Conservation (phyloP, 1,140 invertebrate species). For the Lepidurus couesii region DNA sequence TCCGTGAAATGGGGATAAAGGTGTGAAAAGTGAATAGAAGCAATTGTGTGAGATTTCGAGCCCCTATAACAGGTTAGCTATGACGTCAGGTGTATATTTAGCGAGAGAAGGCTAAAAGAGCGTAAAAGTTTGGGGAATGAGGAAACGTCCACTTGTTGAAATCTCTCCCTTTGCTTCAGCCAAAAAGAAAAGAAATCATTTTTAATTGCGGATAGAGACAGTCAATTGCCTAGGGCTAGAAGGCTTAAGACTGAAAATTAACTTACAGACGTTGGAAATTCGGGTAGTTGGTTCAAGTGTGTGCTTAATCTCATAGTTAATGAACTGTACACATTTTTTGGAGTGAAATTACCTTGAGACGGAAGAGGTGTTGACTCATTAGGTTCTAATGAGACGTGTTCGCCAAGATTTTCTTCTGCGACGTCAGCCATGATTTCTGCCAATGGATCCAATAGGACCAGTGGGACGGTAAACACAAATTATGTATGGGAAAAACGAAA, state of each 20-base stretch:
- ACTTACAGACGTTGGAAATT: background rate
- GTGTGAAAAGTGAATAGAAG: background rate
- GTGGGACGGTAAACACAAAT: too few relatives aligned
- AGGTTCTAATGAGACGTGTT: background rate
- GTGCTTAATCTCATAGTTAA: too few relatives aligned
- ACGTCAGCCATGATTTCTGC: conserved; percentile 8
- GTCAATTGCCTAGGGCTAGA: background rate
- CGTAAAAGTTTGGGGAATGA: background rate
- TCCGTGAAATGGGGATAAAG: too few relatives aligned
- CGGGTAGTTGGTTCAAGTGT: too few relatives aligned
- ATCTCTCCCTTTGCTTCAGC: background rate
- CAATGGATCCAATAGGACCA: background rate
- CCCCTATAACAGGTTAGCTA: background rate
- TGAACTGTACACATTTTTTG: too few relatives aligned
- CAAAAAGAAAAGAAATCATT: background rate
- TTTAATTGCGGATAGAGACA: background rate
- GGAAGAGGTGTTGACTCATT: background rate
- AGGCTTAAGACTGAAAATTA: background rate
- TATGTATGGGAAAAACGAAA: background rate
- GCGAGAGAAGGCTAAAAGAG: conserved; percentile 8
- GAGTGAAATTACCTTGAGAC: background rate
- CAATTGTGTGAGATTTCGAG: background rate
- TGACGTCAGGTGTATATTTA: conserved; percentile 22
- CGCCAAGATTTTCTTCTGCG: background rate
- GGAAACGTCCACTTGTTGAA: conserved; percentile 19